These are phyloP conservation scores for Sarcophaga peregrina DNA, from an alignment of 1,140 invertebrate species.

Conservation along the genomic window DNA sequence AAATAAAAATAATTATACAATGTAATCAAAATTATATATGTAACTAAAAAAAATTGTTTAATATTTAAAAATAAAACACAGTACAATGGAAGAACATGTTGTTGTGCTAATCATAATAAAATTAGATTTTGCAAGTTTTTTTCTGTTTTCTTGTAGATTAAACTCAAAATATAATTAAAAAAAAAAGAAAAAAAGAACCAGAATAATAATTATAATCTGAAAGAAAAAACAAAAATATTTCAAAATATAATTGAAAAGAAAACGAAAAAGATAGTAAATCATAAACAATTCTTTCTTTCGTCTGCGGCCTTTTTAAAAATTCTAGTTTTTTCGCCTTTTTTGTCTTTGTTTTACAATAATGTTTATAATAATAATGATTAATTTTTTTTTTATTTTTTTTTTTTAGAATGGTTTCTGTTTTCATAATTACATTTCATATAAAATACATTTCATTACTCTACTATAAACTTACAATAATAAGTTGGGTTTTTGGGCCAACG, in stretches of 20 bases:
- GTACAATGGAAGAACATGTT: constrained; percentile 11
- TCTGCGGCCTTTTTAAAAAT: neutral
- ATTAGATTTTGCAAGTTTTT: constrained; percentile 14
- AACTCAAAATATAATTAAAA: neutral
- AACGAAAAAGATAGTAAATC: neutral
- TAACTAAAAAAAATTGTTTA: neutral
- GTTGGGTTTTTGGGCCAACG: neutral
- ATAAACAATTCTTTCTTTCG: neutral
- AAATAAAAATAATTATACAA: neutral
- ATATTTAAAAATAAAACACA: constrained; percentile 15
- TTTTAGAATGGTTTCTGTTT: neutral
- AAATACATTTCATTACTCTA: neutral
- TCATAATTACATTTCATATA: neutral
- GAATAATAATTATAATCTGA: no score
- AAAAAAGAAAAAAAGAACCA: no score
- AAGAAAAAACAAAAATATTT: neutral
- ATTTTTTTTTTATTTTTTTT: neutral
- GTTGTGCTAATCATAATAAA: constrained; percentile 13
- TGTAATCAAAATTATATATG: constrained; percentile 3
- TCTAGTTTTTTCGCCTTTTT: no score
- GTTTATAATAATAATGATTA: neutral
- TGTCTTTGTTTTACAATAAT: no score
- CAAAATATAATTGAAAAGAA: neutral
- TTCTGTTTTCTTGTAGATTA: neutral
- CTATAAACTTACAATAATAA: constrained; percentile 2